Percentiles rank a stretch among this genome's conserved stretches.
phyloP scores from a whole-genome alignment of 1,140 invertebrate genomes.

The Drosophila gunungcola region DNA sequence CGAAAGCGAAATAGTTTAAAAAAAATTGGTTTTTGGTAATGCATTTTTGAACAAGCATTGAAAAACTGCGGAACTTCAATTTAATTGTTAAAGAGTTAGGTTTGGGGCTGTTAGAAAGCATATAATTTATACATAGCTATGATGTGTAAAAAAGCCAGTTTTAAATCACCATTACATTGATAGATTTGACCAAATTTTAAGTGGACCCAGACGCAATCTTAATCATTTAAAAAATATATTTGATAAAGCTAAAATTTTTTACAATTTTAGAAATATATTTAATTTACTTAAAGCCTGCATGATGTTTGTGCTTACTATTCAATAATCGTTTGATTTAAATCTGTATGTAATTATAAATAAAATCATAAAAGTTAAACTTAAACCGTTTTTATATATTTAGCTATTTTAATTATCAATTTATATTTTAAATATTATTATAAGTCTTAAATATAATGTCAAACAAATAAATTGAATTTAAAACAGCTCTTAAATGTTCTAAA shows the following conservation, averaged over 20 bases:
- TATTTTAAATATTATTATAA: too few species aligned
- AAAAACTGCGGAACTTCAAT: conserved; percentile 1
- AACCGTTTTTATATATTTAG: too few species aligned
- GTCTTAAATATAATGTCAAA: too few species aligned
- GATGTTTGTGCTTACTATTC: too few species aligned
- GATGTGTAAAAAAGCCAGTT: background rate
- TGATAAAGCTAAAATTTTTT: background rate
- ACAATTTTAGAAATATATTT: background rate
- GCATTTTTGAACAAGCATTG: conserved; percentile 7
- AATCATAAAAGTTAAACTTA: too few species aligned
- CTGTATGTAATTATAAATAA: too few species aligned
- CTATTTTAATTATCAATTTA: too few species aligned
- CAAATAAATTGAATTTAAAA: too few species aligned
- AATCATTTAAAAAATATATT: background rate
- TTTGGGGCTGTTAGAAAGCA: background rate
- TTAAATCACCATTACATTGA: background rate
- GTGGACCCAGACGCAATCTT: too few species aligned
- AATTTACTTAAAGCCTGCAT: too few species aligned
- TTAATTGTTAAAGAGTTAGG: conserved; percentile 17
- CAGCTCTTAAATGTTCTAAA: too few species aligned
- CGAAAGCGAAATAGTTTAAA: conserved; percentile 3
- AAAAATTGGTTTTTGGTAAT: conserved; percentile 1
- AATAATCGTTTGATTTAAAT: too few species aligned
- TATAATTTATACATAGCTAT: background rate
- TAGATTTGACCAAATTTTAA: background rate